phyloP scores from a whole-genome alignment of 53 echinoderm and acorn worm genomes.

The Crossaster papposus region DNA sequence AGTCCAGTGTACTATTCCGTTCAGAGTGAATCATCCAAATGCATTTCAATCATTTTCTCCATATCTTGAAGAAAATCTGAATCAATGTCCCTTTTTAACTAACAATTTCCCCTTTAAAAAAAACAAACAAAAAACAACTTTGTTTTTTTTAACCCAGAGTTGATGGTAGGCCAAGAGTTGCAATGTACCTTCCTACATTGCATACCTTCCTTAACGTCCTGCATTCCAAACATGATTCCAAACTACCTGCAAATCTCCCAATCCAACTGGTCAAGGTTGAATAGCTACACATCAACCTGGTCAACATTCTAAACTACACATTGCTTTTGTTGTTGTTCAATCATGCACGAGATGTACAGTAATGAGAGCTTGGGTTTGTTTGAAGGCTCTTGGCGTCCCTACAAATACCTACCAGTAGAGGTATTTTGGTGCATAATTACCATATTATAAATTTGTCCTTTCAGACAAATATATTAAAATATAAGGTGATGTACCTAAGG shows the following conservation, averaged over 20 bases:
- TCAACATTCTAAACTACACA: neutral
- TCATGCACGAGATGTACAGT: neutral
- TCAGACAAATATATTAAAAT: no score
- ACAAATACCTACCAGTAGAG: neutral
- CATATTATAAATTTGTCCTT: no score
- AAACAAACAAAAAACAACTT: neutral
- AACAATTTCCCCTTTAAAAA: neutral
- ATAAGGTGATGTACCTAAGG: no score
- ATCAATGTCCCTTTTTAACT: neutral
- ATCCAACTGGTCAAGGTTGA: slow-evolving; percentile 17
- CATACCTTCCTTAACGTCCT: no score
- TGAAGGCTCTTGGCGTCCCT: neutral
- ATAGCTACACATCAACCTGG: neutral
- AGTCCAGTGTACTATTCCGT: neutral
- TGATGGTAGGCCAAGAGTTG: neutral
- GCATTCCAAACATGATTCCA: no score
- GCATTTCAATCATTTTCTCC: neutral
- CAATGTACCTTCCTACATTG: neutral
- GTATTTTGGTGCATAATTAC: no score
- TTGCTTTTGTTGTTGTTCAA: neutral
- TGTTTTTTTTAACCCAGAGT: neutral
- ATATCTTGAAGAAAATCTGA: neutral
- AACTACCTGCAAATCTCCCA: neutral
- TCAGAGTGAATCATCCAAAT: neutral
- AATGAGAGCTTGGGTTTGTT: neutral